Base-by-base conservation (phyloP, 30 jellyfish, hydroid and myxozoan genomes). In the Chrysaora quinquecirrha region DNA sequence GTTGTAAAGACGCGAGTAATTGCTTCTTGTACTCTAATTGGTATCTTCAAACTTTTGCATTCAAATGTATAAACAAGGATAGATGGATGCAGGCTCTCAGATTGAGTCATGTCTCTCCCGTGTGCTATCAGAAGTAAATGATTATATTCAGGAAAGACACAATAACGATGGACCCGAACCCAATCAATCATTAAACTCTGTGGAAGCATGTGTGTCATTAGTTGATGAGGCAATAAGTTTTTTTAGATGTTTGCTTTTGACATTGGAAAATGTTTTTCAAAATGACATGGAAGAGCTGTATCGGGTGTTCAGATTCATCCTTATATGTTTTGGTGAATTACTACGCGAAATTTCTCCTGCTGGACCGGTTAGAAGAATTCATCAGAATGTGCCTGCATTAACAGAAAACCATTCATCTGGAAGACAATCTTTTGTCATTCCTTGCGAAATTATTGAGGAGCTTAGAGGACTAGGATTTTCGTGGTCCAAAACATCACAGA, bases 361-460 rank as follows among this genome's bases (percentile, higher is more conserved):
- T 43, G 58, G 58, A 43, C 12, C 58, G 16, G 58, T 43, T 9
- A 43, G 16, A 43, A 43, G 58, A 43, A 43, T 43, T 43, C 9
- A 43, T 43, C 58, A 43, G 58, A 43, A 43, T 43, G 58, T 43
- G 58, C 58, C 58, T 43, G 58, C 58, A 43, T 43, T 43, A 43
- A 16, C 58, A 43, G 58, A 43, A 43, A 43, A 43, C 58, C 58
- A 43, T 43, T 43, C 58, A 20, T 46, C 80, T 28, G 80, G 80
- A 32, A 68, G 80, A 32, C 80, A 61, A 16, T 23, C 80, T 2
- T 43, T 30, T 16, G 3, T 23, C 4, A 21, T 21, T 68, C 63
- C 80, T 48, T 32, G 64, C 12, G 80, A 68, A 2, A 23, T 68
- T 38, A 31, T 71, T 21, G 82, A 43, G 25, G 82, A 25, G 12